phyloP scores from a whole-genome alignment of 2,797 vertebrate species.

The Darevskia nairensis region DNA sequence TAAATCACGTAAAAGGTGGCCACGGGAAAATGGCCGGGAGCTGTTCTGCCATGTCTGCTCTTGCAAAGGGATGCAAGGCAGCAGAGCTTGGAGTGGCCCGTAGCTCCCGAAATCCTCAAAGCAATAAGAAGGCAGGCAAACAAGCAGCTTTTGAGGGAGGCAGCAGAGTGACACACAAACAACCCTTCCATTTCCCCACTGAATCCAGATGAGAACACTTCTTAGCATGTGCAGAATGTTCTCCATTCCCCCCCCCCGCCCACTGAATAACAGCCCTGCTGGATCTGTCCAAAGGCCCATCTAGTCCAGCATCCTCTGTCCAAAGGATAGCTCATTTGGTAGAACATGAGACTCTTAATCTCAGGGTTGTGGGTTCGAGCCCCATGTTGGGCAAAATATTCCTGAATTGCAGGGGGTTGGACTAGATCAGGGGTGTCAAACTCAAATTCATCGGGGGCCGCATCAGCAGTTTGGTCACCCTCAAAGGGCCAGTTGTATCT shows the following conservation, averaged over 20 bases:
- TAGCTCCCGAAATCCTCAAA: neutral
- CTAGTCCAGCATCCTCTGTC: neutral
- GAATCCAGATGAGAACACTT: neutral
- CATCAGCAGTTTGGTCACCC: too few species aligned
- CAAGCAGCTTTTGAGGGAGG: neutral
- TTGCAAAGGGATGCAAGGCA: neutral
- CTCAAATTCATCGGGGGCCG: too few species aligned
- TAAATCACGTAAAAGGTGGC: neutral
- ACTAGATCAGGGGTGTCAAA: too few species aligned
- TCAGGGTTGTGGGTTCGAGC: too few species aligned
- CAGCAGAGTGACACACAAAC: neutral
- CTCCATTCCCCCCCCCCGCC: neutral
- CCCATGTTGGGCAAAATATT: too few species aligned
- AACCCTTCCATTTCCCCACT: neutral
- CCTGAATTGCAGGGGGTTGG: too few species aligned
- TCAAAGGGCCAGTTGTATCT: too few species aligned
- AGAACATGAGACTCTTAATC: too few species aligned
- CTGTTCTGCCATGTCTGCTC: constrained; percentile 11
- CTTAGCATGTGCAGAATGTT: neutral
- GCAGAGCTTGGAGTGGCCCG: neutral
- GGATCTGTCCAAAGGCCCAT: neutral
- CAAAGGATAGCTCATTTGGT: too few species aligned
- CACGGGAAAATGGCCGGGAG: neutral
- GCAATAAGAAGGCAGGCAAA: neutral
- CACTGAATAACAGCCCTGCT: neutral